Evolutionary conservation across 2,113 vertebrate species (phyloP).

Genomic region (Myrmecobius fasciatus): DNA sequence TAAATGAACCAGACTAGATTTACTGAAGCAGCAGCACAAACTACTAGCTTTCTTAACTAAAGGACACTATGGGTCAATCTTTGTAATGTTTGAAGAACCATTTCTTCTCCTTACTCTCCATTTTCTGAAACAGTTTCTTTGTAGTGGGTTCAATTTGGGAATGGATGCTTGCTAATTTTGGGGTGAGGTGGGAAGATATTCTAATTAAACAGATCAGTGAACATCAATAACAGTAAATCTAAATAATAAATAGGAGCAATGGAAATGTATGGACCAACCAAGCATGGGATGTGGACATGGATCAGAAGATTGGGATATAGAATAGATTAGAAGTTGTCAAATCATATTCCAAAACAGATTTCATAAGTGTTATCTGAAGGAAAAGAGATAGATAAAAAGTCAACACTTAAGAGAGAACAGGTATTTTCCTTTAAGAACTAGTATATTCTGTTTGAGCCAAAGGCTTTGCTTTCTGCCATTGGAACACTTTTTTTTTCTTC

Average conservation of each 20-base stretch:
- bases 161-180: conserved; percentile 7
- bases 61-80: background rate
- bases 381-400: background rate
- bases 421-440: too few species aligned
- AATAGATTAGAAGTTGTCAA: background rate
- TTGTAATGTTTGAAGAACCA: conserved; percentile 14
- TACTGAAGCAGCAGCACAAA: conserved; percentile 14
- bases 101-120: conserved; percentile 41
- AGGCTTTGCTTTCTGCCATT: too few species aligned
- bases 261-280: background rate
- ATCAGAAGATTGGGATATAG: background rate
- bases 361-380: background rate
- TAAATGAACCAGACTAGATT: rapidly evolving
- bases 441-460: too few species aligned
- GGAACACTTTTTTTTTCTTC: too few species aligned
- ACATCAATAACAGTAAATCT: conserved; percentile 20
- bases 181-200: background rate
- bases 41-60: conserved; percentile 31
- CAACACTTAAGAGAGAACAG: background rate
- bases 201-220: background rate
- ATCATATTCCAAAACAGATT: background rate
- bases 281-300: background rate
- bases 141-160: background rate
- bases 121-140: background rate
- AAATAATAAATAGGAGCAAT: conserved; percentile 23